A percentile compares a stretch with the other conserved stretches of the same genome.
Evolutionary conservation across 2,113 vertebrate genomes (phyloP).

Genomic region (Zosterops lateralis): DNA sequence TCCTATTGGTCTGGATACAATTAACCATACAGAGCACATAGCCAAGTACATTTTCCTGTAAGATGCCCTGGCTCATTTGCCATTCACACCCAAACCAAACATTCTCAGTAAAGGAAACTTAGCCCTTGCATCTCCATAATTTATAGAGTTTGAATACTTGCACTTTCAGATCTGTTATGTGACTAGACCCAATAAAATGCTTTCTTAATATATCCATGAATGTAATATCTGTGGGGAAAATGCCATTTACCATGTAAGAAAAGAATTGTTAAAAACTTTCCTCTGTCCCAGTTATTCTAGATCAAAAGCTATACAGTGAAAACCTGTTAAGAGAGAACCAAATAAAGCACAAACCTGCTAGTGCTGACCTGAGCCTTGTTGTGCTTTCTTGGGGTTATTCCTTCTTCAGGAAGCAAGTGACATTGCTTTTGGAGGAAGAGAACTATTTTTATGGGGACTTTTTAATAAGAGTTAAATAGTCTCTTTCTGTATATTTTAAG

Average conservation of each 20-base stretch:
- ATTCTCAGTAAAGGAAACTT: neutral
- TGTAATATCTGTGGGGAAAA: neutral
- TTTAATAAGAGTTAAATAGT: neutral
- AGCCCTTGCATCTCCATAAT: neutral
- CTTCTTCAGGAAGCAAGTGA: neutral
- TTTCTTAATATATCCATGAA: neutral
- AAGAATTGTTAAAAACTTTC: neutral
- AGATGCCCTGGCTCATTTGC: neutral
- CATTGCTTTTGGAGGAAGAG: neutral
- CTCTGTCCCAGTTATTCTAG: neutral
- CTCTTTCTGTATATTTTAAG: neutral
- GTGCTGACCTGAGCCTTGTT: neutral
- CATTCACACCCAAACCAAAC: neutral
- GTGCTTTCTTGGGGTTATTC: neutral
- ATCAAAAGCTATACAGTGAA: neutral
- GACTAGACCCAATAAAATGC: neutral
- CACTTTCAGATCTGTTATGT: neutral
- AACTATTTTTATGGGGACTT: neutral
- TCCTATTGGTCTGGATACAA: neutral
- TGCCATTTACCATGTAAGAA: neutral
- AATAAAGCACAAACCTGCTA: slow-evolving; percentile 18
- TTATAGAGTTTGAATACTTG: neutral
- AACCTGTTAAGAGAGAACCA: neutral
- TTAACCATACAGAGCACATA: neutral
- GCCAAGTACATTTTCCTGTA: neutral